These are phyloP conservation scores for Saimiri boliviensis DNA, from an alignment of 2,113 vertebrate species.

Conservation along the genomic window DNA sequence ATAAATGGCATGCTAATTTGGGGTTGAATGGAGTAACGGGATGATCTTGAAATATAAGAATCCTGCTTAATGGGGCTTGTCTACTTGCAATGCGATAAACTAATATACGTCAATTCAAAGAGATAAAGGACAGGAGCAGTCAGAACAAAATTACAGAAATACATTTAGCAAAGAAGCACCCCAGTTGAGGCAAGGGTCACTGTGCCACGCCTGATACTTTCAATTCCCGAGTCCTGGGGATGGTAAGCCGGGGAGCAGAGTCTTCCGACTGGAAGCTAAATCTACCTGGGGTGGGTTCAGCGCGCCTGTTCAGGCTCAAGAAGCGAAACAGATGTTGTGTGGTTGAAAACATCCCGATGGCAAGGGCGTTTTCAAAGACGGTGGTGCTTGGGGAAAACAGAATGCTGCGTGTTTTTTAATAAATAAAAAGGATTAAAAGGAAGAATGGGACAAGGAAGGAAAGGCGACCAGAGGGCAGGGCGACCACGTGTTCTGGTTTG, in stretches of 20 bases:
- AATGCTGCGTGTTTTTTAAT: background rate
- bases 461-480: background rate
- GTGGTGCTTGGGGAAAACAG: background rate
- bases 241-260: background rate
- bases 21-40: background rate
- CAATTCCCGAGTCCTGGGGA: rapidly evolving
- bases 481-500: too few relatives aligned
- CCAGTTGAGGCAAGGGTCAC: background rate
- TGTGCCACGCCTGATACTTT: background rate
- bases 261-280: background rate
- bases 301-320: background rate
- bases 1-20: constrained; percentile 10
- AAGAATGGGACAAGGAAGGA: background rate
- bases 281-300: background rate
- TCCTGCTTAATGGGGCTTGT: constrained; percentile 2
- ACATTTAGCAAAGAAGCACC: background rate
- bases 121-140: background rate
- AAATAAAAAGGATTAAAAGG: background rate
- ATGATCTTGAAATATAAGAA: background rate
- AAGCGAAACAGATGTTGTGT: background rate
- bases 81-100: constrained; percentile 40
- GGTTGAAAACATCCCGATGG: too few relatives aligned
- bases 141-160: constrained; percentile 16
- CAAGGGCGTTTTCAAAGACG: background rate
- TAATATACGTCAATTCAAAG: background rate